phyloP scores from a whole-genome alignment of 2,113 vertebrate species.

The Sander lucioperca region DNA sequence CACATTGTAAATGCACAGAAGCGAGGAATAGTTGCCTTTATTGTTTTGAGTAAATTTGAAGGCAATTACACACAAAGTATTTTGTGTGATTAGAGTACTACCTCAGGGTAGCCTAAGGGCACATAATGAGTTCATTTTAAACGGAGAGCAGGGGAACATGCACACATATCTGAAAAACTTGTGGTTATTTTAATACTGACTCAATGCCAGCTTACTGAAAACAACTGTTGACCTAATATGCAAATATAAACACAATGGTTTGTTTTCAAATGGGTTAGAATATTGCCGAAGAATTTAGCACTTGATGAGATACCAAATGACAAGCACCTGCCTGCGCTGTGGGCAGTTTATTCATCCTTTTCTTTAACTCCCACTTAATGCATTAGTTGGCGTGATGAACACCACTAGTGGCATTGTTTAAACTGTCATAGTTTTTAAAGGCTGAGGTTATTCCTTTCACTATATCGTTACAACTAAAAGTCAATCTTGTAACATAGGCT shows the following conservation, averaged over 20 bases:
- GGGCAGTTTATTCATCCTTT: slow-evolving; percentile 26
- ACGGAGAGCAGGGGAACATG: slow-evolving; percentile 3
- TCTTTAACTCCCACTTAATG: slow-evolving; percentile 14
- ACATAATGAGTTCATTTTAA: slow-evolving; percentile 64
- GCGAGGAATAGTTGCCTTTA: slow-evolving; percentile 34
- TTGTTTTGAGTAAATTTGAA: slow-evolving; percentile 48
- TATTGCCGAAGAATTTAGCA: slow-evolving; percentile 27
- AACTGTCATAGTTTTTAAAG: slow-evolving; percentile 21
- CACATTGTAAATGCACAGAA: slow-evolving; percentile 32
- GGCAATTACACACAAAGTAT: slow-evolving; percentile 64
- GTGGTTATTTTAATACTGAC: slow-evolving; percentile 27
- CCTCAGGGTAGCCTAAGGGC: slow-evolving; percentile 51
- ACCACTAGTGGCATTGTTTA: slow-evolving; percentile 11
- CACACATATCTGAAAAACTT: background rate
- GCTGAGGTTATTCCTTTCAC: slow-evolving; percentile 25
- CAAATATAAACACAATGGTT: slow-evolving; percentile 47
- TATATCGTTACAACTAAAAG: slow-evolving; percentile 39
- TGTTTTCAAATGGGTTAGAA: slow-evolving; percentile 46
- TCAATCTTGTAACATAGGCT: slow-evolving; percentile 28
- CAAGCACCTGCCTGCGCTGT: slow-evolving; percentile 45
- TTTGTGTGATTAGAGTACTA: slow-evolving; percentile 70
- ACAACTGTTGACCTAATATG: slow-evolving; percentile 52
- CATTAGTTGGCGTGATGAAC: slow-evolving; percentile 30
- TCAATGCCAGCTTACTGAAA: slow-evolving; percentile 7
- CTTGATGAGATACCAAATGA: slow-evolving; percentile 47